phyloP scores from a whole-genome alignment of 2,113 vertebrate genomes.

The Prochilodus magdalenae region DNA sequence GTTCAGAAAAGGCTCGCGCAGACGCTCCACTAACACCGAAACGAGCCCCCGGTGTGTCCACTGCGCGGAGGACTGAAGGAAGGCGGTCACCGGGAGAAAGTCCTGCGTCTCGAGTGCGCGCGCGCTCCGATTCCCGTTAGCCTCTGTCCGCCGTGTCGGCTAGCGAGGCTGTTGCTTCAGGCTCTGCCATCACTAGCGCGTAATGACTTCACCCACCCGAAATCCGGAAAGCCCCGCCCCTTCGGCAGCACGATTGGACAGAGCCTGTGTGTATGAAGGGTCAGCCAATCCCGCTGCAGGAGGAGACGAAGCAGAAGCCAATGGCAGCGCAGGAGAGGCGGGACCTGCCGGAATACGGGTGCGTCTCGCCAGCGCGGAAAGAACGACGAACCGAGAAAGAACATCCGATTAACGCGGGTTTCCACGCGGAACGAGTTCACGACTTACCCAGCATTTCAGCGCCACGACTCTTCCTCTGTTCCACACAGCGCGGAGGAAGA shows the following conservation, averaged over 20 bases:
- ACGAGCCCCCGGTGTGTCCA: no score
- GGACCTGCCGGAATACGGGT: neutral
- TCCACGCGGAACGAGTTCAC: no score
- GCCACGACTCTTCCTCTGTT: no score
- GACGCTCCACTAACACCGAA: no score
- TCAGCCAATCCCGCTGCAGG: neutral
- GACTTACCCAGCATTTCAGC: no score
- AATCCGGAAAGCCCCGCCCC: neutral
- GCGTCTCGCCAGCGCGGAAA: neutral
- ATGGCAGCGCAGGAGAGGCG: neutral
- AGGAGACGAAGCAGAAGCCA: neutral
- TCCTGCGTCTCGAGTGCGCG: neutral
- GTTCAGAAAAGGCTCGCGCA: neutral
- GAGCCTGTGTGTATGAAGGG: neutral
- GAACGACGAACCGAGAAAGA: neutral
- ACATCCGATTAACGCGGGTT: neutral
- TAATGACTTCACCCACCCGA: neutral
- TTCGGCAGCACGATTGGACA: neutral
- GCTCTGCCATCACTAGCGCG: slow-evolving; percentile 1
- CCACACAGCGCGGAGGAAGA: no score
- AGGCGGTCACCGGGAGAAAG: neutral
- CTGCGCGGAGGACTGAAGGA: neutral
- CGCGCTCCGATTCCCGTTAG: neutral
- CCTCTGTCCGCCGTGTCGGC: neutral
- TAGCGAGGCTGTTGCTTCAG: slow-evolving; percentile 17